Percentiles rank a stretch among this genome's conserved stretches.
These are phyloP conservation scores for Lumbricus terrestris DNA, from an alignment of 2,888 invertebrate genomes.

Conservation along the genomic window DNA sequence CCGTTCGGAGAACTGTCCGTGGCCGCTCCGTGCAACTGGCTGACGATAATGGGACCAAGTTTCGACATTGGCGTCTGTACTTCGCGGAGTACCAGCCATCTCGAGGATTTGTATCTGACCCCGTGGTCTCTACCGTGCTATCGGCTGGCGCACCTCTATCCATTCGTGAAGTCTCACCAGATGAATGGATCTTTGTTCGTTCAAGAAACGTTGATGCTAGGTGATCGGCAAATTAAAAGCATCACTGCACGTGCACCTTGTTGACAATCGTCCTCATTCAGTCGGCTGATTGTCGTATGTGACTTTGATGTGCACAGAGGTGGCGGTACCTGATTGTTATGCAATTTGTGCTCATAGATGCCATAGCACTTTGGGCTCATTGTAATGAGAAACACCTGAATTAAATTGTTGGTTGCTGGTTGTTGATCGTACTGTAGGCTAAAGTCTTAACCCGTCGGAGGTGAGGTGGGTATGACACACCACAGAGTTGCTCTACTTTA, in stretches of 20 bases:
- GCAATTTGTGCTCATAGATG: background rate
- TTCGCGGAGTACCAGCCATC: background rate
- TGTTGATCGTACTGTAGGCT: too few relatives aligned
- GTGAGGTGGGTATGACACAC: too few relatives aligned
- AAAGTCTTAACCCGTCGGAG: too few relatives aligned
- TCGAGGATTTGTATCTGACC: background rate
- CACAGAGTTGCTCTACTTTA: too few relatives aligned
- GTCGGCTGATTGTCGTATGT: too few relatives aligned
- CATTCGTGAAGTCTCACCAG: background rate
- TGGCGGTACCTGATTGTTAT: background rate
- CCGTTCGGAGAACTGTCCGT: constrained; percentile 36
- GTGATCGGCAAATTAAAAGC: background rate
- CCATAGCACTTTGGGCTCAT: background rate
- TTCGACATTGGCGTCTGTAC: constrained; percentile 25
- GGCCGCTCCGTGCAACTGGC: constrained; percentile 34
- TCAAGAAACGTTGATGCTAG: background rate
- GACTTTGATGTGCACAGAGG: background rate
- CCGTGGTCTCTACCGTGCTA: background rate
- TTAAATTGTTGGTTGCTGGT: background rate
- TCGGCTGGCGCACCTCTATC: constrained; percentile 15
- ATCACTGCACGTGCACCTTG: background rate
- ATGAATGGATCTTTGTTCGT: background rate
- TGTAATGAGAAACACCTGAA: too few relatives aligned
- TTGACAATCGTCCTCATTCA: background rate
- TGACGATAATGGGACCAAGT: constrained; percentile 24